Evolutionary conservation across 2,888 invertebrate species (phyloP), one percentile per base, ranked within the genome.

Genomic region (Micropterix aruncella): DNA sequence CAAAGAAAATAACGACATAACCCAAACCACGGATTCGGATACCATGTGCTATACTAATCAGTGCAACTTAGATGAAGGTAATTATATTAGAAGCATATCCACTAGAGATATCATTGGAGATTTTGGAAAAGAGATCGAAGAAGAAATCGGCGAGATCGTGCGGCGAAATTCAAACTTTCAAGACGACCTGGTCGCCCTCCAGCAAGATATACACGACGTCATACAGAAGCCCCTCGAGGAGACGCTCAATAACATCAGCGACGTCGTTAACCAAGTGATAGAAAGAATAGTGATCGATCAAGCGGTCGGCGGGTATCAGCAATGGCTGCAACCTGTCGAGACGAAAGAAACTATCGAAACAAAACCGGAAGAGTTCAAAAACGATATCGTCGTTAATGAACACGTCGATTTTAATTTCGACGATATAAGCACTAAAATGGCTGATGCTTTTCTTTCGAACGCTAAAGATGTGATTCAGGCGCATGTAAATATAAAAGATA

Each of bases 71-170:
- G 46, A 50, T 17, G 46, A 40, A 17, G 15, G 47, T 2, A 44
- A 45, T 27, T 48, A 42, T 17, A 46, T 44, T 46, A 48, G 19
- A 50, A 52, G 45, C 50, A 54, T 50, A 52, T 55, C 66, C 38
- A 59, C 66, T 3, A 66, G 63, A 52, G 66, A 72, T 53, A 73
- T 75, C 39, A 70, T 75, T 47, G 75, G 74, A 18, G 71, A 77
- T 57, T 76, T 76, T 51, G 73, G 71, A 47, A 72, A 73, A 57
- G 76, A 76, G 62, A 64, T 76, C 37, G 73, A 74, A 61, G 70
- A 72, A 47, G 75, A 75, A 64, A 69, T 75, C 43, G 73, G 67
- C 50, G 65, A 66, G 51, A 59, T 74, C 48, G 56, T 67, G 19
- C 67, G 67, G 55, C 65, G 67, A 51, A 69, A 69, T 49, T 64